These are phyloP conservation scores for Fratercula arctica DNA, from an alignment of 2,797 vertebrate species.

Conservation along the genomic window DNA sequence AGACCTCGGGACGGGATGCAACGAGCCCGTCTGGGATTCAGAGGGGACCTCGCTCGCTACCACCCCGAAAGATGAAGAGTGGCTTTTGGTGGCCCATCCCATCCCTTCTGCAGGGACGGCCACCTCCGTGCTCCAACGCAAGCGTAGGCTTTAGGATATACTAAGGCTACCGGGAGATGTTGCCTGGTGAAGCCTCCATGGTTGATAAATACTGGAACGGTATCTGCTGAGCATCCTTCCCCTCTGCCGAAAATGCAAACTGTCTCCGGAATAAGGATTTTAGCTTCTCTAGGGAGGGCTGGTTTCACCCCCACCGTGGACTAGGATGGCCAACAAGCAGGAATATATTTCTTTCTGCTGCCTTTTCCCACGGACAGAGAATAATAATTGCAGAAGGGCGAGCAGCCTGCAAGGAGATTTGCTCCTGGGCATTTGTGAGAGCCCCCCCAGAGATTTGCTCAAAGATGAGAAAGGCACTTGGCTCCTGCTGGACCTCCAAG, in stretches of 20 bases:
- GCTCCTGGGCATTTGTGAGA: background rate
- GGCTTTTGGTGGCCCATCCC: background rate
- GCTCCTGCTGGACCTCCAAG: fast-evolving
- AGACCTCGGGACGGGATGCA: fast-evolving
- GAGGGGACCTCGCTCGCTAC: fast-evolving
- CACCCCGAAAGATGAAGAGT: fast-evolving
- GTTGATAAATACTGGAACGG: background rate
- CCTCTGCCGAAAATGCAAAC: background rate
- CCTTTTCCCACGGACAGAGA: fast-evolving
- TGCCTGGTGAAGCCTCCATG: background rate
- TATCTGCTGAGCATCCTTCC: background rate
- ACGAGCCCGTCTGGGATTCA: fast-evolving
- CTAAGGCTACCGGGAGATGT: background rate
- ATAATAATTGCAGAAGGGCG: background rate
- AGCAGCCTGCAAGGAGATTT: background rate
- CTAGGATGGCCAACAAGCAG: background rate
- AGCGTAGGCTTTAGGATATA: background rate
- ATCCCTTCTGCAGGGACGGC: background rate
- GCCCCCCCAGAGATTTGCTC: background rate
- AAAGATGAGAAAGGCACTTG: background rate
- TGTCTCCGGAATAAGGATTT: background rate
- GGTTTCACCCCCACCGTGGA: background rate
- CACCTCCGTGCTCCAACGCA: fast-evolving
- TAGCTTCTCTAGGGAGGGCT: background rate
- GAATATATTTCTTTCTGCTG: background rate